Percentiles rank a stretch among this genome's conserved stretches.
Conservation (phyloP, 2,888 invertebrate species). For the Endotricha flammealis region DNA sequence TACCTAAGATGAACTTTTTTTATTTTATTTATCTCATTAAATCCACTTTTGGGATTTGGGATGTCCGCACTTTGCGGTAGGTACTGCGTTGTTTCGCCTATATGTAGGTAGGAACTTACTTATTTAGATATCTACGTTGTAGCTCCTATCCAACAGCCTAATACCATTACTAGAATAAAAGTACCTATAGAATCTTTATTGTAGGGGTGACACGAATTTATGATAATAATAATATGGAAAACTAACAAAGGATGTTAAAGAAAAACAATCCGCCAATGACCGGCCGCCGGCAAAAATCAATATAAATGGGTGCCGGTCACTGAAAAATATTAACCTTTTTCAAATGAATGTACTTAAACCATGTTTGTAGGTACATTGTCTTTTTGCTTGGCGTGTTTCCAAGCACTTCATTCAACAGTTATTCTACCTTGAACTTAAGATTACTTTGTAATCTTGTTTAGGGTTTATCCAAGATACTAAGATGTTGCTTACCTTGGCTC, state of each 20-base stretch:
- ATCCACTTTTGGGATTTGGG: too few relatives aligned
- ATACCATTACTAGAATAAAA: too few relatives aligned
- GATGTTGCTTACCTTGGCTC: conserved; percentile 80
- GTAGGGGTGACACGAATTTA: too few relatives aligned
- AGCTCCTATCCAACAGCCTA: too few relatives aligned
- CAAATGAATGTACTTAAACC: conserved; percentile 8
- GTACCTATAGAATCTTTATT: too few relatives aligned
- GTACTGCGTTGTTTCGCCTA: too few relatives aligned
- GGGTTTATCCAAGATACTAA: conserved; percentile 23
- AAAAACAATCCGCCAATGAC: conserved; percentile 41
- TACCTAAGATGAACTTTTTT: too few relatives aligned
- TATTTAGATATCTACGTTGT: too few relatives aligned
- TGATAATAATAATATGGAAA: too few relatives aligned
- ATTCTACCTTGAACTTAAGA: conserved; percentile 57
- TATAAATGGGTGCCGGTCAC: conserved; percentile 40
- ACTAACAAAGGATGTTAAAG: conserved; percentile 34
- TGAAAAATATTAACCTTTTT: conserved; percentile 14
- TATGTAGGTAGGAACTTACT: too few relatives aligned
- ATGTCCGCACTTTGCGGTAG: too few relatives aligned
- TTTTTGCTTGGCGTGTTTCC: conserved; percentile 32
- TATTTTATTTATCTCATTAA: too few relatives aligned
- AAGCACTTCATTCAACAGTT: conserved; percentile 44
- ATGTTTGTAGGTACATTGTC: conserved; percentile 2
- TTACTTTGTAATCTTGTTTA: conserved; percentile 24
- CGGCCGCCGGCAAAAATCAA: conserved; percentile 61